phyloP scores from a whole-genome alignment of 2,113 vertebrate species.

The Papio anubis region DNA sequence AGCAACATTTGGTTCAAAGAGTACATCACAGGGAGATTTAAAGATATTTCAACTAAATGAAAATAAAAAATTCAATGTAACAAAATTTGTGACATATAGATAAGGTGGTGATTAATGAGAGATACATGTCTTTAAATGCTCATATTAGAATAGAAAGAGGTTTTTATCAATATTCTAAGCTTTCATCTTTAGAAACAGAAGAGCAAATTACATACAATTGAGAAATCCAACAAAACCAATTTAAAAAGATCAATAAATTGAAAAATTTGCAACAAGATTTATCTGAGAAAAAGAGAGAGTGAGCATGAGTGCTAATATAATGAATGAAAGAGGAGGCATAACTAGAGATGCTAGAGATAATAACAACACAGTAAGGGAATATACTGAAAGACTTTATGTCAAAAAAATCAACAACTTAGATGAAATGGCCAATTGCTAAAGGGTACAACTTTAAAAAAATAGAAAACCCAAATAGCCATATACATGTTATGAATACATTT shows the following conservation, averaged over 20 bases:
- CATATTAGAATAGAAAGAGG: not conserved
- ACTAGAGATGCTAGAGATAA: not conserved
- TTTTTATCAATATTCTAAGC: not conserved
- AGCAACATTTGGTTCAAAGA: not conserved
- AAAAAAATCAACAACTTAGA: not conserved
- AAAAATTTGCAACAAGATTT: not conserved
- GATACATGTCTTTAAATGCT: not conserved
- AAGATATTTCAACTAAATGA: not conserved
- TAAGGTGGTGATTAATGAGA: not conserved
- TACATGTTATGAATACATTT: not conserved
- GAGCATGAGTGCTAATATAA: not conserved
- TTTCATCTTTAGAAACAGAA: not conserved
- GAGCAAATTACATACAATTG: not conserved
- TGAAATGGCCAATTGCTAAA: not conserved
- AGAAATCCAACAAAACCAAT: not conserved
- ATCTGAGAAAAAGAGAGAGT: not conserved
- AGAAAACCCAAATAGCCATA: not conserved
- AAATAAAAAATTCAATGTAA: not conserved
- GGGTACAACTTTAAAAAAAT: not conserved
- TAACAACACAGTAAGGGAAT: not conserved
- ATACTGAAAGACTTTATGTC: not conserved
- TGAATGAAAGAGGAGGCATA: not conserved
- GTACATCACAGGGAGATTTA: not conserved
- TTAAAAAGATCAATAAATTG: not conserved
- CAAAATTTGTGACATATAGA: not conserved